A percentile compares a stretch with the other conserved stretches of the same genome.
phyloP scores from a whole-genome alignment of 2,113 vertebrate genomes.

The Poecile atricapillus region DNA sequence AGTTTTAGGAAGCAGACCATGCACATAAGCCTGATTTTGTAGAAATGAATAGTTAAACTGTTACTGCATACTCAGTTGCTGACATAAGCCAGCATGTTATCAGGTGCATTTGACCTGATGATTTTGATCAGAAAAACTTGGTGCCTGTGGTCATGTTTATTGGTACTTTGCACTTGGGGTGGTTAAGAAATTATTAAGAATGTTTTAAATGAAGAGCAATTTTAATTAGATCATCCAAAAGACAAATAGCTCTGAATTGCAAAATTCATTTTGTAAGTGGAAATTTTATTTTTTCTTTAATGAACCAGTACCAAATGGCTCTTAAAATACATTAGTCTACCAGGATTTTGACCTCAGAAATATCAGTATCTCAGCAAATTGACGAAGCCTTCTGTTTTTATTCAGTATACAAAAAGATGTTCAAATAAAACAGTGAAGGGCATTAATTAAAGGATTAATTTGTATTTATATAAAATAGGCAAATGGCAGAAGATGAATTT shows the following conservation, averaged over 20 bases:
- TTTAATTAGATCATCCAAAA: not conserved
- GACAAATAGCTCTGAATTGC: not conserved
- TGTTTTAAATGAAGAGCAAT: not conserved
- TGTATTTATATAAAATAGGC: not conserved
- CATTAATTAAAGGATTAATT: not conserved
- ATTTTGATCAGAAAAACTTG: not conserved
- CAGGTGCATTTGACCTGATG: not conserved
- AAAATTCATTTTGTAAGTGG: not conserved
- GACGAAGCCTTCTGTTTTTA: not conserved
- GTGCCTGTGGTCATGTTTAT: not conserved
- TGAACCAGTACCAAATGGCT: not conserved
- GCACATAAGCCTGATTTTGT: not conserved
- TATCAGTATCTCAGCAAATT: not conserved
- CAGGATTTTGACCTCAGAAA: not conserved
- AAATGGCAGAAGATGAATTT: not conserved
- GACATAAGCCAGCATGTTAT: not conserved
- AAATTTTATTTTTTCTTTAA: not conserved
- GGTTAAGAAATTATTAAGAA: not conserved
- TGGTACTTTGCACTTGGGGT: not conserved
- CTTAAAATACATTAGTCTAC: not conserved
- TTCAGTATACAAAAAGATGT: not conserved
- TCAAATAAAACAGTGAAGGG: not conserved
- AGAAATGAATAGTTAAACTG: not conserved
- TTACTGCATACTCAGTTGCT: not conserved
- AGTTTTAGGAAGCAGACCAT: not conserved